phyloP scores from a whole-genome alignment of 2,888 invertebrate genomes.

The Acanthosepion lycidas region DNA sequence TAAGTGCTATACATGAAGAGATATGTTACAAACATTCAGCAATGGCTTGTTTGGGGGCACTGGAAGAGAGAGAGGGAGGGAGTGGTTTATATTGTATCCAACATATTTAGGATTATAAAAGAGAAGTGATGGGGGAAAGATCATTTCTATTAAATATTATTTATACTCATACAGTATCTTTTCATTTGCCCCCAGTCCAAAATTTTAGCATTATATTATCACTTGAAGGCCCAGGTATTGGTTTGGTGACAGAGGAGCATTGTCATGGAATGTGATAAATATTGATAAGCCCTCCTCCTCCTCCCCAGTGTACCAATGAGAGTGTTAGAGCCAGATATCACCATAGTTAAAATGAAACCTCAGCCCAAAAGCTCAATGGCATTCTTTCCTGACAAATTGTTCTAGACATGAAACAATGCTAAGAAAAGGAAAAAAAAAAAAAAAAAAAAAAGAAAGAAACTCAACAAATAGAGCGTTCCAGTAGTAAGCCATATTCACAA shows the following conservation, averaged over 20 bases:
- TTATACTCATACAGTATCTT: neutral
- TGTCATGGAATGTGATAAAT: slow-evolving; percentile 47
- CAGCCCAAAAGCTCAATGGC: slow-evolving; percentile 33
- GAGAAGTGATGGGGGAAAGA: neutral
- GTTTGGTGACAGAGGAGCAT: slow-evolving; percentile 40
- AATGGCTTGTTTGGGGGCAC: neutral
- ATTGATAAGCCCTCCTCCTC: slow-evolving; percentile 35
- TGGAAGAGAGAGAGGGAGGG: neutral
- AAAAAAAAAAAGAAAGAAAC: neutral
- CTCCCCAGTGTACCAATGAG: slow-evolving; percentile 3
- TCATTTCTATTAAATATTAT: neutral
- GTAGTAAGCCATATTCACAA: slow-evolving; percentile 47
- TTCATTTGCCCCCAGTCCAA: neutral
- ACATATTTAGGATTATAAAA: slow-evolving; percentile 7
- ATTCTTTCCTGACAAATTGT: neutral
- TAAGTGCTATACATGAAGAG: neutral
- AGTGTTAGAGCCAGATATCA: neutral
- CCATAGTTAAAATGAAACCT: slow-evolving; percentile 16
- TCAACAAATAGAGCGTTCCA: slow-evolving; percentile 2
- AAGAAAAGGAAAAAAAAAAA: neutral
- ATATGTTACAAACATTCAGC: slow-evolving; percentile 22
- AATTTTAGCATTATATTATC: slow-evolving; percentile 44
- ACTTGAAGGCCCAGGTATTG: slow-evolving; percentile 43
- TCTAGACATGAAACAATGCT: neutral
- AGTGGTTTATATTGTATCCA: neutral